Evolutionary conservation across 53 echinoderm and acorn worm species (phyloP), one percentile per base, ranked within the genome.

Genomic region (Hippasteria phrygiana): DNA sequence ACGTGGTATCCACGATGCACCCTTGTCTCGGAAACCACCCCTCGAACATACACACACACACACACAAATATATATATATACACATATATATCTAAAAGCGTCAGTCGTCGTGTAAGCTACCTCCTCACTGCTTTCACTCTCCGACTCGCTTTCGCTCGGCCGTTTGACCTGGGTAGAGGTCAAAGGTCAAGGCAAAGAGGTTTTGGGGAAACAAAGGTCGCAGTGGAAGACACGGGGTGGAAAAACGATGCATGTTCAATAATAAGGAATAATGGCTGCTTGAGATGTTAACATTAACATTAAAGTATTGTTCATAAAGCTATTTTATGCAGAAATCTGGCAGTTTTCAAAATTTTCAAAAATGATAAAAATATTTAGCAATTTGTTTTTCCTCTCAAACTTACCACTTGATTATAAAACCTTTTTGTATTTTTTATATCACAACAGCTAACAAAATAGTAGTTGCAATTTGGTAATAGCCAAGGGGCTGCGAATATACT

Each of bases 81-180:
- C 27, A 73, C 72, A 71, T 33, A 20, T 22, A 51, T 11, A 74
- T 13, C 35, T 34, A 62, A 38, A 81, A 20, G 81, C 55, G 81
- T 81, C 71, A 22, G 38, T 85, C 11, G 51, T 71, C 26, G 20
- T 75, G n/a, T 70, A 71, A 89, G 74, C 93, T 90, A 91, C 97
- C 67, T 95, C 95, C 88, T 95, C 95, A 80, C 98, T 98, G 54
- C 91, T 90, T 78, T 97, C 98, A 42, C 93, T 91, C 72, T 98
- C 98, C 20, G 98, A 94, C 79, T 98, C 98, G 80, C 98, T 98
- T 84, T 95, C 95, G 65, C 87, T 92, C 27, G 71, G 81, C 87
- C 94, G 96, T 94, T 97, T 97, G 79, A 97, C 93, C 97, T 97
- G 80, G 77, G 29, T 3, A 64, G 36, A 73, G 74, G 85, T 85